Evolutionary conservation across 2,888 invertebrate species (phyloP).

Genomic region (Aplocera efformata): DNA sequence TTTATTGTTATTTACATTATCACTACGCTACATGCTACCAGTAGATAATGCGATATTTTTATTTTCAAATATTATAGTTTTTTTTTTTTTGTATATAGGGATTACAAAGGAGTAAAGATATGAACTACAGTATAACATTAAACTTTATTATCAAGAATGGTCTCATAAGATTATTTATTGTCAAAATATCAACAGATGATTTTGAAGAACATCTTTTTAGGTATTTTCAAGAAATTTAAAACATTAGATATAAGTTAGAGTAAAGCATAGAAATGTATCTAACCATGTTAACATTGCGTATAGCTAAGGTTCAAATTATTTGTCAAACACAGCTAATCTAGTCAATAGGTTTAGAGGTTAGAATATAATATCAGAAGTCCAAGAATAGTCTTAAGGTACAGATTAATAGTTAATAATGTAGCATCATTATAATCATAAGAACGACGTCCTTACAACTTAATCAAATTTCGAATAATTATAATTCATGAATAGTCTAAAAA

Average conservation of each 20-base stretch:
- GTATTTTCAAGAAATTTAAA: not conserved
- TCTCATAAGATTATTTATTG: conserved; percentile 60
- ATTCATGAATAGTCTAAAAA: conserved; percentile 23
- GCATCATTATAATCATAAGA: conserved; percentile 9
- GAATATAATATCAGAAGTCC: conserved; percentile 25
- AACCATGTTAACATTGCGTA: conserved; percentile 24
- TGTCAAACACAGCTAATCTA: conserved; percentile 78
- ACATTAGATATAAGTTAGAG: conserved; percentile 18
- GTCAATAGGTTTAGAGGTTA: conserved; percentile 44
- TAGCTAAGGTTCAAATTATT: conserved; percentile 52
- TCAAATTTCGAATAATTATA: conserved; percentile 2
- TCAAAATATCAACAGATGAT: conserved; percentile 31
- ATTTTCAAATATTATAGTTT: conserved; percentile 14
- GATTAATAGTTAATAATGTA: conserved; percentile 3
- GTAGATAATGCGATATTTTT: conserved; percentile 12
- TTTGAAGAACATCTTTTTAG: conserved; percentile 2
- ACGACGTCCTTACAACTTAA: conserved; percentile 5
- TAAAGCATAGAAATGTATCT: conserved; percentile 27
- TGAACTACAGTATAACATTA: conserved; percentile 42
- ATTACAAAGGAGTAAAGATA: conserved; percentile 33
- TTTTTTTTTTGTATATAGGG: conserved; percentile 32
- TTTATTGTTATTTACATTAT: conserved; percentile 62
- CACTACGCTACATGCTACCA: conserved; percentile 46
- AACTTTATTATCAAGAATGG: conserved; percentile 60
- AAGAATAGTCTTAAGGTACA: conserved; percentile 1